Evolutionary conservation across 2,113 vertebrate species (phyloP).

Genomic region (Gasterosteus nipponicus): DNA sequence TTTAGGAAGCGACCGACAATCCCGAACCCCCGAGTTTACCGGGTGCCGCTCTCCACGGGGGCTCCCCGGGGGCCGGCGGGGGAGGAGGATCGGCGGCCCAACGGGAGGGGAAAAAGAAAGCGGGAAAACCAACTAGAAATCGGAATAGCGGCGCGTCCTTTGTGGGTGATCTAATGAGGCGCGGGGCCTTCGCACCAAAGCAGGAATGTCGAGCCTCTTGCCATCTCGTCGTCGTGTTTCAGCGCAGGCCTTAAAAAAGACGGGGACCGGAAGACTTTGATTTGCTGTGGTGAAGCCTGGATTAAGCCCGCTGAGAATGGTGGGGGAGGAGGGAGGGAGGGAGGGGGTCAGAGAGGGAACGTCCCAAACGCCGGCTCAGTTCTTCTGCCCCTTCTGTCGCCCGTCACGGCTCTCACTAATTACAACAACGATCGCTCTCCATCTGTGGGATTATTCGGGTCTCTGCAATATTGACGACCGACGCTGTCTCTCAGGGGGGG

Average conservation of each 20-base stretch:
- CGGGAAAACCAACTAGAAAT: slow-evolving; percentile 47
- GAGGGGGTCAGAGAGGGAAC: neutral
- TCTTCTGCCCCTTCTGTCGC: slow-evolving; percentile 43
- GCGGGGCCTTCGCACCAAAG: slow-evolving; percentile 63
- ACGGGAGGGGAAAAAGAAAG: neutral
- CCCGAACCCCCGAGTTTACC: slow-evolving; percentile 57
- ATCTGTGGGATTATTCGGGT: slow-evolving; percentile 52
- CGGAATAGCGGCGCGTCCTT: slow-evolving; percentile 52
- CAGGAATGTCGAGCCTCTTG: slow-evolving; percentile 69
- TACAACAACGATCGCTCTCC: slow-evolving; percentile 50
- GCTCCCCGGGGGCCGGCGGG: slow-evolving; percentile 2
- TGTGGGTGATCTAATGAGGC: slow-evolving; percentile 74
- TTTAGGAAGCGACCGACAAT: neutral
- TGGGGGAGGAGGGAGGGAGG: no score
- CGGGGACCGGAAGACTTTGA: slow-evolving; percentile 11
- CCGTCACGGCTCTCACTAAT: slow-evolving; percentile 45
- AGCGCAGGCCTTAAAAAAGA: neutral
- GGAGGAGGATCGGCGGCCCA: slow-evolving; percentile 22
- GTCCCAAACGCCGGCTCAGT: slow-evolving; percentile 18
- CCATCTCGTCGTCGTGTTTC: slow-evolving; percentile 48
- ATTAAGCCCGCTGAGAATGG: slow-evolving; percentile 3
- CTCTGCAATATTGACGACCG: slow-evolving; percentile 32
- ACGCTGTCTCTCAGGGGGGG: neutral
- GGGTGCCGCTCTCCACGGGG: slow-evolving; percentile 54
- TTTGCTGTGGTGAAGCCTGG: slow-evolving; percentile 2